Evolutionary conservation across 1,140 invertebrate genomes (phyloP), one percentile per base, ranked within the genome.

Genomic region (Globodera rostochiensis): DNA sequence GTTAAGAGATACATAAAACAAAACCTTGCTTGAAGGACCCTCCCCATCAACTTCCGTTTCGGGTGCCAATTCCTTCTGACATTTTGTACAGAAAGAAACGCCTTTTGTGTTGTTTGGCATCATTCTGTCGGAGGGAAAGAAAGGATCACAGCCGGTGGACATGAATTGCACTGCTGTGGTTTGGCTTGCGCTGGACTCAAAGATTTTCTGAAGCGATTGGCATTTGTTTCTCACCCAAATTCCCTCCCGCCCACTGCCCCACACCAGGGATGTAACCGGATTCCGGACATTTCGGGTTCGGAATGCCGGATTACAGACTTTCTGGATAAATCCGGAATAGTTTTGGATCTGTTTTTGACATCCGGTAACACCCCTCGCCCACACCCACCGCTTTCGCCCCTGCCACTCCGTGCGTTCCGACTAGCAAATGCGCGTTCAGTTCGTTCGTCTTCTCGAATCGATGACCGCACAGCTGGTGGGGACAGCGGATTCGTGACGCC

Each of bases 381-480:
- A 13, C 19, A 80, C 83, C 66, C 45, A 84, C 83, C 25, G 84
- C 83, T 67, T 74, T 82, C 4, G 64, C 79, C 6, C 49, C n/a
- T 36, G 69, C 85, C 64, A 50, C 46, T 36, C 64, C 25, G 9
- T 66, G 57, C 73, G 84, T 82, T 8, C 60, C 50, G 49, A 85
- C 73, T 5, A 85, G 15, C 15, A 84, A 67, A 66, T 84, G 83
- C 50, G 82, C 69, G 47, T 84, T 84, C 80, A 85, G 71, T 25
- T 80, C 76, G 1, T 25, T 11, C 7, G 76, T 66, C n/a, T 69
- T n/a, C 36, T 83, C 73, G 73, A 84, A 84, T 9, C 84, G 19
- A 57, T 83, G 67, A 13, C 83, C 83, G 77, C 83, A 84, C 66
- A 86, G 84, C 73, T 67, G 49, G 70, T 84, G 83, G 8, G 83